Conservation (phyloP, 1,140 invertebrate genomes). For the Monomorium pharaonis region DNA sequence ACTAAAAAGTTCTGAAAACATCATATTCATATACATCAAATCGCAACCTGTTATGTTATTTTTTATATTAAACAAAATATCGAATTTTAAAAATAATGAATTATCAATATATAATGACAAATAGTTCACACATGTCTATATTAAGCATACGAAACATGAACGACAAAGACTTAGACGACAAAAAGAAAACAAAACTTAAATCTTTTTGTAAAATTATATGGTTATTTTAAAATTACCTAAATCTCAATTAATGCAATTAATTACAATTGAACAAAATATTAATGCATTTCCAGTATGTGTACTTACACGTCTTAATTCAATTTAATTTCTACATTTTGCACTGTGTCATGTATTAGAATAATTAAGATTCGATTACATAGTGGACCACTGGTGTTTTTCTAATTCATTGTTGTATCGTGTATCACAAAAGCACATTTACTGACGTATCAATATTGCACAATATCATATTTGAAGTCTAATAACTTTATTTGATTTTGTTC, state of each 20-base stretch:
- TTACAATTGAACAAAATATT: not conserved
- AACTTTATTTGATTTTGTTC: constrained; percentile 23
- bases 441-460: not conserved
- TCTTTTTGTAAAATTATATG: not conserved
- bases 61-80: not conserved
- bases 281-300: not conserved
- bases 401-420: not conserved
- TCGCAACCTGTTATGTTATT: not conserved
- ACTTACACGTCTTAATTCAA: not conserved
- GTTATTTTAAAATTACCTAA: not conserved
- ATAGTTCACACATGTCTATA: not conserved
- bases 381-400: not conserved
- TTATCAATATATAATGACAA: not conserved
- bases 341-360: not conserved
- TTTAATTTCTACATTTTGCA: not conserved
- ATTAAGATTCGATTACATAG: constrained; percentile 32
- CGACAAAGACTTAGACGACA: not conserved
- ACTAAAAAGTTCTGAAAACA: not conserved
- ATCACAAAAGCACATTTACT: not conserved
- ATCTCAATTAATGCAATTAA: not conserved
- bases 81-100: not conserved
- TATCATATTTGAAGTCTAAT: constrained; percentile 5
- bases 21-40: not conserved
- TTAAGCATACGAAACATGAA: not conserved
- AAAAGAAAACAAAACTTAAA: not conserved